Evolutionary conservation across 2,797 vertebrate genomes (phyloP).

Genomic region (Notolabrus celidotus): DNA sequence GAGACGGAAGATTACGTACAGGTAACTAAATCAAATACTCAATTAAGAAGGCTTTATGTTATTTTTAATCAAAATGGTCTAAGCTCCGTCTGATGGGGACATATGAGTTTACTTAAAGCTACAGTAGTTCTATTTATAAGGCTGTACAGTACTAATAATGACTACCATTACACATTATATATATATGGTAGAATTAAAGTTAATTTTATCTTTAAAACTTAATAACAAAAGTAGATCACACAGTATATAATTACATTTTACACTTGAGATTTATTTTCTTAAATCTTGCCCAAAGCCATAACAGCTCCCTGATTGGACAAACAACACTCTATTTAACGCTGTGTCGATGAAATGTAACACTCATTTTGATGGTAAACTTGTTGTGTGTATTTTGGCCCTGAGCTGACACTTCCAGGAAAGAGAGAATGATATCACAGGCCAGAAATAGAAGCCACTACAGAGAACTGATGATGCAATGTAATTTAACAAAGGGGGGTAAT

Average conservation of each 20-base stretch:
- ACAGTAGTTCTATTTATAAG: background rate
- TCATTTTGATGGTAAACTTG: background rate
- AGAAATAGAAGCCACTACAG: background rate
- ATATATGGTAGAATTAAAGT: too few relatives aligned
- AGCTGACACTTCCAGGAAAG: background rate
- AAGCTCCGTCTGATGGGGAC: too few relatives aligned
- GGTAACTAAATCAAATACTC: conserved; percentile 71
- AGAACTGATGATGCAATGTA: background rate
- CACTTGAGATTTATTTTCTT: conserved; percentile 1
- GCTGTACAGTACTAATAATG: too few relatives aligned
- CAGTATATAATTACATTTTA: background rate
- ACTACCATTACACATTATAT: background rate
- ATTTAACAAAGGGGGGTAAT: background rate
- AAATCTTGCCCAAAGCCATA: conserved; percentile 2
- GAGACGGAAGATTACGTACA: conserved; percentile 84
- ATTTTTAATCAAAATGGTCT: too few relatives aligned
- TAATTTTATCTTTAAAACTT: background rate
- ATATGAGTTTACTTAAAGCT: background rate
- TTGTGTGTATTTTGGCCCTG: background rate
- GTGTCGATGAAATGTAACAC: conserved; percentile 8
- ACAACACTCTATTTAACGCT: conserved; percentile 12
- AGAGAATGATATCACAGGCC: background rate
- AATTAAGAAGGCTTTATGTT: too few relatives aligned
- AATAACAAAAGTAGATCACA: background rate
- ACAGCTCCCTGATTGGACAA: conserved; percentile 13